These are phyloP conservation scores for Bembecia ichneumoniformis DNA, from an alignment of 2,888 invertebrate species.

Conservation along the genomic window DNA sequence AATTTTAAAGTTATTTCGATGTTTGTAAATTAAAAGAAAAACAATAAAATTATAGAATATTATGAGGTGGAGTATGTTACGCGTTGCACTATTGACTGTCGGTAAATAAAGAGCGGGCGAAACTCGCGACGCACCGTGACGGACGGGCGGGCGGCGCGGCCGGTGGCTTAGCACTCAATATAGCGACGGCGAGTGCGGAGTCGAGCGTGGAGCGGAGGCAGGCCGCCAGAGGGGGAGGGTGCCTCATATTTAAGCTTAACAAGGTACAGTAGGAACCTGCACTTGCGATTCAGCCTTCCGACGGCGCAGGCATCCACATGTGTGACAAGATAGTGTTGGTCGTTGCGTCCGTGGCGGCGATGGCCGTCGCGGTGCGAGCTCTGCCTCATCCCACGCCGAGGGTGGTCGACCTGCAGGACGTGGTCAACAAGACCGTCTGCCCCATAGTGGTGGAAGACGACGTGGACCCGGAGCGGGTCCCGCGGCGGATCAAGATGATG, in stretches of 20 bases:
- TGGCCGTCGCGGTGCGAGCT: constrained; percentile 16
- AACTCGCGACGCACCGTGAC: constrained; percentile 3
- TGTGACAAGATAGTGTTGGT: not conserved
- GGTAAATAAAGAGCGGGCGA: not conserved
- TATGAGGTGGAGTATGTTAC: no score
- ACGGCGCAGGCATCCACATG: constrained; percentile 24
- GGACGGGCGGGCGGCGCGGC: constrained; percentile 3
- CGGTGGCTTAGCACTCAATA: constrained; percentile 2
- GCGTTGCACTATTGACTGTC: not conserved
- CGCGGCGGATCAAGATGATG: constrained; percentile 51
- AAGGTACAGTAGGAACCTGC: constrained; percentile 17
- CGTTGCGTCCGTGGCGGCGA: constrained; percentile 11
- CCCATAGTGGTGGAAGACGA: constrained; percentile 42
- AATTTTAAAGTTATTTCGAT: no score
- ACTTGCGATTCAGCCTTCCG: constrained; percentile 31
- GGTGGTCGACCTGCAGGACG: constrained; percentile 33
- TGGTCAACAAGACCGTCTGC: constrained; percentile 48
- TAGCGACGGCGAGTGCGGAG: constrained; percentile 7
- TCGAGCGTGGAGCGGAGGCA: constrained; percentile 1
- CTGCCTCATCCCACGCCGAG: constrained; percentile 17
- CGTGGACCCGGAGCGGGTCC: constrained; percentile 39
- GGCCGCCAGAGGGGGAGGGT: constrained; percentile 6
- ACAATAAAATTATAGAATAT: no score
- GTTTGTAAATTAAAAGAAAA: no score
- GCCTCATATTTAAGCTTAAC: constrained; percentile 16